phyloP scores from a whole-genome alignment of 2,888 invertebrate genomes.

The Magallana nippona region DNA sequence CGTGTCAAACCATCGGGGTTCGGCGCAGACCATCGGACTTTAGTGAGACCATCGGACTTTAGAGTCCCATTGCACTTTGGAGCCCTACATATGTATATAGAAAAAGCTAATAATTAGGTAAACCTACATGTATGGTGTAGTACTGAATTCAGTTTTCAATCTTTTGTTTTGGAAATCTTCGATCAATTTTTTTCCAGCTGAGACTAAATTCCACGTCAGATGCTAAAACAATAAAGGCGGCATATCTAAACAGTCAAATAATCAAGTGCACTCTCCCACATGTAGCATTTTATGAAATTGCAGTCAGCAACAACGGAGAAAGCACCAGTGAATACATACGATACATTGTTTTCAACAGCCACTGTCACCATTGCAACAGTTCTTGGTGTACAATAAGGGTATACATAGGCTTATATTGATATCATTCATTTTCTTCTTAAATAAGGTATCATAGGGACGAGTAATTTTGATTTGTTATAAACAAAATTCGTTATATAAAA shows the following conservation, averaged over 20 bases:
- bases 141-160: not conserved
- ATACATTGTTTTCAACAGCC: constrained; percentile 41
- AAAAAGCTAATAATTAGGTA: too few relatives aligned
- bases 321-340: constrained; percentile 19
- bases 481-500: too few relatives aligned
- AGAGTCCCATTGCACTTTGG: too few relatives aligned
- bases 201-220: not conserved
- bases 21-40: too few relatives aligned
- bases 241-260: constrained; percentile 33
- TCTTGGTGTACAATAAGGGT: constrained; percentile 42
- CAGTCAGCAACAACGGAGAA: constrained; percentile 47
- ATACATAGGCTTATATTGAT: not conserved
- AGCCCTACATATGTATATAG: too few relatives aligned
- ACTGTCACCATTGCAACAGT: constrained; percentile 42
- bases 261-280: constrained; percentile 41
- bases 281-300: constrained; percentile 32
- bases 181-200: not conserved
- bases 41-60: too few relatives aligned
- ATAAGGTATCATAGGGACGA: too few relatives aligned
- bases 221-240: constrained; percentile 17
- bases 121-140: too few relatives aligned
- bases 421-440: too few relatives aligned
- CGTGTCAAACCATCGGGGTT: too few relatives aligned
- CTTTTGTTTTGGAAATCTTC: not conserved
- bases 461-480: not conserved